Conservation (phyloP, 2,888 invertebrate species). For the Chymomyza caudatula region DNA sequence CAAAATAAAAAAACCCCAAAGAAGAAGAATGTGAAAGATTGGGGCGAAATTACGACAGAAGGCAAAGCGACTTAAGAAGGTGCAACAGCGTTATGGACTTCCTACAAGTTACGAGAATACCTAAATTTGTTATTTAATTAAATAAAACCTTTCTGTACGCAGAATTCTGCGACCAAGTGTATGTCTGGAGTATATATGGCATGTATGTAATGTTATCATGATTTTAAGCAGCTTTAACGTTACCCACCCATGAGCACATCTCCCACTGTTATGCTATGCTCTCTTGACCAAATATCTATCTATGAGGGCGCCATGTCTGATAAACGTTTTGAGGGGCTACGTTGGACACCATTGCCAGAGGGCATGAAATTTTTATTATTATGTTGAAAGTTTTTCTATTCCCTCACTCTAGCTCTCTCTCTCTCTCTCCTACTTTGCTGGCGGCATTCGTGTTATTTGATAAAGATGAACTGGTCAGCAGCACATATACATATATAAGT, state of each 20-base stretch:
- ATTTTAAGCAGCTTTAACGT: conserved; percentile 62
- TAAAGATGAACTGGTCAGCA: conserved; percentile 60
- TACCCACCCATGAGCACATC: not conserved
- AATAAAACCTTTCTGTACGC: too few relatives aligned
- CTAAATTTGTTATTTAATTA: too few relatives aligned
- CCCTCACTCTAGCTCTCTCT: not conserved
- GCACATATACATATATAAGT: conserved; percentile 11
- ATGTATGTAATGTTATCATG: conserved; percentile 52
- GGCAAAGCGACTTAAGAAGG: too few relatives aligned
- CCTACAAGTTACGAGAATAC: too few relatives aligned
- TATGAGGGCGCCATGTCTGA: not conserved
- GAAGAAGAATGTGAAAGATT: too few relatives aligned
- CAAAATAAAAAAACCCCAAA: too few relatives aligned
- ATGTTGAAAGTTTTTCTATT: conserved; percentile 54
- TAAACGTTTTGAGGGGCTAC: not conserved
- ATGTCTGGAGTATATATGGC: conserved; percentile 7
- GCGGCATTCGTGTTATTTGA: conserved; percentile 29
- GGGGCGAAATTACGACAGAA: too few relatives aligned
- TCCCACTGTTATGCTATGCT: not conserved
- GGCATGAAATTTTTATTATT: conserved; percentile 65
- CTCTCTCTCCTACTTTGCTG: conserved; percentile 1
- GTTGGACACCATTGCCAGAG: conserved; percentile 9
- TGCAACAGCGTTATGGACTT: too few relatives aligned
- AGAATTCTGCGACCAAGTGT: too few relatives aligned
- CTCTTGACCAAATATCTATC: not conserved